These are phyloP conservation scores for Tachina fera DNA, from an alignment of 2,888 invertebrate genomes.

Conservation along the genomic window DNA sequence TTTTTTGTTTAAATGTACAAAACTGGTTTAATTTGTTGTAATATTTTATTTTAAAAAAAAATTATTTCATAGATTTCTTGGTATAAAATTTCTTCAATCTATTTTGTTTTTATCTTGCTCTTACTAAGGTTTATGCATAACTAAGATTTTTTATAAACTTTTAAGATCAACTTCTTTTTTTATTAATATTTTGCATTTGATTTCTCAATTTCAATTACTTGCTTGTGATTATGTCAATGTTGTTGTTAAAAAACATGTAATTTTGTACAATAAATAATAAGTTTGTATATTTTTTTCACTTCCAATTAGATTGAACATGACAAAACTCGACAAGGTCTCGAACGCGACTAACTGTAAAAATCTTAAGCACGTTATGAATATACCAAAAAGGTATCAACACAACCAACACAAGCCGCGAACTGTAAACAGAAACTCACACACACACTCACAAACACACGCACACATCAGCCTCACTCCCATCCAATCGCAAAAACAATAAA, in stretches of 20 bases:
- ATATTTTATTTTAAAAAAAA: constrained; percentile 30
- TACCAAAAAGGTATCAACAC: constrained; percentile 78
- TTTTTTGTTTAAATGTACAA: constrained; percentile 30
- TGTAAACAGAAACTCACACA: constrained; percentile 29
- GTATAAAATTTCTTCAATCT: constrained; percentile 31
- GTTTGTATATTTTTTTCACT: constrained; percentile 35
- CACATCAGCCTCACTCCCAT: constrained; percentile 18
- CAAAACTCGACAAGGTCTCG: constrained; percentile 83
- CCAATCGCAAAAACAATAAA: constrained; percentile 42
- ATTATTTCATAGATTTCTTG: constrained; percentile 13
- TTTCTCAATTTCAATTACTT: constrained; percentile 11
- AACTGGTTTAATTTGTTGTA: constrained; percentile 57
- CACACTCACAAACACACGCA: constrained; percentile 28
- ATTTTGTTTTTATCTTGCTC: constrained; percentile 30
- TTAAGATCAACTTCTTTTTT: constrained; percentile 71
- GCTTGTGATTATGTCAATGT: constrained; percentile 63
- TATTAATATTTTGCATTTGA: constrained; percentile 70
- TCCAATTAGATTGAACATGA: constrained; percentile 78
- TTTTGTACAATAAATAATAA: constrained; percentile 57
- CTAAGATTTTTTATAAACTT: constrained; percentile 53
- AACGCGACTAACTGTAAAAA: constrained; percentile 83
- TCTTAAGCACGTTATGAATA: constrained; percentile 82
- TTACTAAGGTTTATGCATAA: constrained; percentile 57
- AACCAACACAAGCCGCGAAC: constrained; percentile 47
- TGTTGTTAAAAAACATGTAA: constrained; percentile 60